phyloP scores from a whole-genome alignment of 2,113 vertebrate species.

The Microtus ochrogaster region DNA sequence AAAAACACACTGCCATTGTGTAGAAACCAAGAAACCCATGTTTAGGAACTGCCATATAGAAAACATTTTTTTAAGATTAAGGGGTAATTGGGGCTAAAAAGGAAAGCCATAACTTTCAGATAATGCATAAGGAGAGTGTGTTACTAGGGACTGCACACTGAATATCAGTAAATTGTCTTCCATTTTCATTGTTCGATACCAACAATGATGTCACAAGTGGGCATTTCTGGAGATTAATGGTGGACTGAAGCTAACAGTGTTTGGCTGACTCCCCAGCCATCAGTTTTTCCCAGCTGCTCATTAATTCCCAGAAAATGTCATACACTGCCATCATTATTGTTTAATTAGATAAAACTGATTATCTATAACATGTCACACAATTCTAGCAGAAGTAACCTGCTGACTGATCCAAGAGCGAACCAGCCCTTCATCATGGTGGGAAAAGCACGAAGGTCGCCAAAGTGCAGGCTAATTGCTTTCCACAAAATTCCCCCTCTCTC shows the following conservation, averaged over 20 bases:
- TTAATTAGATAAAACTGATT: constrained; percentile 67
- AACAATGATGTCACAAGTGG: constrained; percentile 42
- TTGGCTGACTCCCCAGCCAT: constrained; percentile 60
- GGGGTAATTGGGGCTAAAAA: constrained; percentile 19
- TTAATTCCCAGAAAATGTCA: constrained; percentile 73
- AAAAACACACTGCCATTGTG: constrained; percentile 4
- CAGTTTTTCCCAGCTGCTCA: constrained; percentile 64
- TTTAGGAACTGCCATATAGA: background rate
- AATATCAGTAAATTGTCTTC: constrained; percentile 31
- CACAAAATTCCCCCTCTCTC: constrained; percentile 19
- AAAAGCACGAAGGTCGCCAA: constrained; percentile 50
- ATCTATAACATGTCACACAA: constrained; percentile 57
- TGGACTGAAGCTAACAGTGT: background rate
- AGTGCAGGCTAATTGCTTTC: constrained; percentile 51
- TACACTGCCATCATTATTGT: constrained; percentile 57
- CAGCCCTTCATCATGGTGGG: constrained; percentile 37
- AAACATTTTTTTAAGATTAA: constrained; percentile 55
- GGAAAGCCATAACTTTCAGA: constrained; percentile 1
- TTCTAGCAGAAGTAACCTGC: background rate
- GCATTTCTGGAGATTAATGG: constrained; percentile 57
- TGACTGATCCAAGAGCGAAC: background rate
- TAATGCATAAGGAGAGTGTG: background rate
- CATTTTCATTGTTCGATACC: constrained; percentile 53
- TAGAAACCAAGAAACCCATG: constrained; percentile 43
- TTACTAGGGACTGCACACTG: constrained; percentile 2